These are phyloP conservation scores for Lophura nycthemera DNA, from an alignment of 2,113 vertebrate species.

Conservation along the genomic window DNA sequence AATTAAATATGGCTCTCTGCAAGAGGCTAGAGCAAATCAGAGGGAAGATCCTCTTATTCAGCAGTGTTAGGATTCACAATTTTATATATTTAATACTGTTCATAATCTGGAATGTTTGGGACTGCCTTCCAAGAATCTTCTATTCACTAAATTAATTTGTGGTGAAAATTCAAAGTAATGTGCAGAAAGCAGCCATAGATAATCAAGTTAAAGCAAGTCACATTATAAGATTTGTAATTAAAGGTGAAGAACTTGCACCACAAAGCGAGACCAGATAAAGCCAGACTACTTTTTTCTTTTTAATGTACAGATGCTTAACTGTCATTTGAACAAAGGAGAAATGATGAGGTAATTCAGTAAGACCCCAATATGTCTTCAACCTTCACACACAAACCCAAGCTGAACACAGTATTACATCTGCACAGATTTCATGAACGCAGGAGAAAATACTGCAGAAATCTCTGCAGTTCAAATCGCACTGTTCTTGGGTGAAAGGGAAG, in stretches of 20 bases:
- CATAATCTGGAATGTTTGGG: neutral
- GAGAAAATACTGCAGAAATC: neutral
- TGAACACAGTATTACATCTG: neutral
- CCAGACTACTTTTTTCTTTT: neutral
- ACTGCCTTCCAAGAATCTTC: neutral
- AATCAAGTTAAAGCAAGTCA: neutral
- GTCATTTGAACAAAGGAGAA: neutral
- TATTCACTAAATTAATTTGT: neutral
- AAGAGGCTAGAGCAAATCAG: neutral
- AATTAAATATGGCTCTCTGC: neutral
- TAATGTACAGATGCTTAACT: neutral
- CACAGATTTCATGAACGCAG: neutral
- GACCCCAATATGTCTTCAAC: neutral
- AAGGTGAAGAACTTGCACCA: neutral
- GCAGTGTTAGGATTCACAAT: neutral
- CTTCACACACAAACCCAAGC: neutral
- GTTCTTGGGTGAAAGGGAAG: neutral
- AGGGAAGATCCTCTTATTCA: neutral
- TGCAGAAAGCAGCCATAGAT: neutral
- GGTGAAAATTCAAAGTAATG: neutral
- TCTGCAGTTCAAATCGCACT: neutral
- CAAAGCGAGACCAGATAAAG: neutral
- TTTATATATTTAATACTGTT: neutral
- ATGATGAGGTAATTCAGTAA: neutral
- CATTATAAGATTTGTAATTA: neutral